Base-by-base conservation (phyloP, 2,113 vertebrate species). In the Cavia porcellus region DNA sequence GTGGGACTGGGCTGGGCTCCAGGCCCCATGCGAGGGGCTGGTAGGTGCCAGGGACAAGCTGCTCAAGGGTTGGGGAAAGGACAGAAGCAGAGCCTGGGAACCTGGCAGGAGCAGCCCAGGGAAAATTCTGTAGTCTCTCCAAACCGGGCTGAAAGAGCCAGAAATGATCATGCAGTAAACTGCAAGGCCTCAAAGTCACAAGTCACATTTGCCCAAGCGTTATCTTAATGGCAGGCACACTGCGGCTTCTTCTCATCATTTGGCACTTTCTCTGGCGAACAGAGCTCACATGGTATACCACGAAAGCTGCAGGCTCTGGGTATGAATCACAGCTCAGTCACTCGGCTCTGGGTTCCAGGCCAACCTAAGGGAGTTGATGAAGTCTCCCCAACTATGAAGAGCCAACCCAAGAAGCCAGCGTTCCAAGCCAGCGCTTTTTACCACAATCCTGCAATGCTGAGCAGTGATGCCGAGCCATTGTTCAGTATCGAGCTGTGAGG, bases 21-120 rank as follows among this genome's bases (percentile, higher is more conserved):
- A 97, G 66, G 82, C 62, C 85, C 90, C 82, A 90, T n/a, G 77
- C 96, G 61, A 96, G 59, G 86, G 70, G 57, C 50, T 90, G 0
- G 17, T 47, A 95, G 93, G 68, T 97, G 86, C 95, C 93, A 94
- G 83, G 86, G 92, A 92, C 72, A 92, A 95, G 82, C 64, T 92
- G 80, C 89, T 72, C 86, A 72, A 47, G 64, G 77, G 24, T 22
- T 96, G 50, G 86, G 83, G 45, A 92, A 62, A 94, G 70, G 92
- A 94, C 64, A 86, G 75, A 66, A 86, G 50, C 47, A 84, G 82
- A 94, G 96, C 94, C 96, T 96, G 97, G 95, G 95, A 97, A 96
- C 57, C 96, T 91, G 86, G 94, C 86, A 91, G 72, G 68, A 83
- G 52, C 32, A 84, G 50, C 70, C 24, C 45, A 17, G 32, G 11